Evolutionary conservation across 2,797 vertebrate genomes (phyloP).

Genomic region (Tinamus major): DNA sequence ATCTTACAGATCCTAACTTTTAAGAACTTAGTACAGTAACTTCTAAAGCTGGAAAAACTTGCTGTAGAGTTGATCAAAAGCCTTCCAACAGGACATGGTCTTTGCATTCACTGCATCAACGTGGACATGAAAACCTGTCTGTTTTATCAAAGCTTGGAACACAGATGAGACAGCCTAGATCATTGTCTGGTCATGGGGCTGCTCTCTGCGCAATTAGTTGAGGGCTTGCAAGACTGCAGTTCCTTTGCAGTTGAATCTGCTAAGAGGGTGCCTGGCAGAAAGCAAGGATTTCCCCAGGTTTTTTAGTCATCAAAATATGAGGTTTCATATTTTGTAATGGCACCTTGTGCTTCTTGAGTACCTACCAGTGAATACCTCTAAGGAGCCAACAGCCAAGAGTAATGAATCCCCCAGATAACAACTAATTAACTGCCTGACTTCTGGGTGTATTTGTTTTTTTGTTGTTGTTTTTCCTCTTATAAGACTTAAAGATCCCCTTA

Average conservation of each 20-base stretch:
- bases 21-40: neutral
- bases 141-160: neutral
- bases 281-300: neutral
- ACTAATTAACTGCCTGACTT: neutral
- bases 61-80: neutral
- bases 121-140: neutral
- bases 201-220: neutral
- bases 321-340: neutral
- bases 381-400: neutral
- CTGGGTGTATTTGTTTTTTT: too few relatives aligned
- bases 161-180: neutral
- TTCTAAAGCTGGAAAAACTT: neutral
- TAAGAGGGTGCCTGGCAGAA: neutral
- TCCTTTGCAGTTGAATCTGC: neutral
- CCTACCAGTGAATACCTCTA: neutral
- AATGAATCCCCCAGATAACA: neutral
- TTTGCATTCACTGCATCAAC: neutral
- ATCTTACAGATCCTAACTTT: neutral
- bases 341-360: neutral
- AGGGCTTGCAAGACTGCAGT: neutral
- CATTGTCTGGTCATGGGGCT: neutral
- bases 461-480: neutral
- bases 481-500: neutral
- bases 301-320: neutral
- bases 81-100: neutral